Percentiles rank a stretch among this genome's conserved stretches.
Evolutionary conservation across 2,113 vertebrate genomes (phyloP).

Genomic region (Oryzias celebensis): DNA sequence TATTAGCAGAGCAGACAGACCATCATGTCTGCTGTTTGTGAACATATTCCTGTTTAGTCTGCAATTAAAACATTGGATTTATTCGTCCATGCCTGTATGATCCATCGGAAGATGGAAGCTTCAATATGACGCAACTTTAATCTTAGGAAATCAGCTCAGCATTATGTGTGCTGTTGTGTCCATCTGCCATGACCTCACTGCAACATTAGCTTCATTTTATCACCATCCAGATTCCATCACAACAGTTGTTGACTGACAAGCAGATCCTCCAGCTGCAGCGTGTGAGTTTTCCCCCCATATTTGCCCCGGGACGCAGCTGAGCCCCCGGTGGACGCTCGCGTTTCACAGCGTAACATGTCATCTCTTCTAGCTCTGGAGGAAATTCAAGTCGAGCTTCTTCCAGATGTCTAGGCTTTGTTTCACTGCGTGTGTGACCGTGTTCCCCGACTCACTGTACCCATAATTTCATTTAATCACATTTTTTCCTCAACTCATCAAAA

Average conservation of each 20-base stretch:
- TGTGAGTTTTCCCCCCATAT: slow-evolving; percentile 16
- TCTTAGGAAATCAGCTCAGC: too few relatives aligned
- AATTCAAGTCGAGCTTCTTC: slow-evolving; percentile 41
- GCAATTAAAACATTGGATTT: not conserved
- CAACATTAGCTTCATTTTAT: slow-evolving; percentile 62
- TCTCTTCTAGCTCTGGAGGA: slow-evolving; percentile 45
- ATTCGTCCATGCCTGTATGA: slow-evolving; percentile 6
- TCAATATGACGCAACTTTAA: too few relatives aligned
- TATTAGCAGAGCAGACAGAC: slow-evolving; percentile 61
- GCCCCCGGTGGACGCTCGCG: slow-evolving; percentile 30
- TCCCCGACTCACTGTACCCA: slow-evolving; percentile 31
- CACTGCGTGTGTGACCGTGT: slow-evolving; percentile 16
- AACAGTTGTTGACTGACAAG: slow-evolving; percentile 41
- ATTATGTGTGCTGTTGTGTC: not conserved
- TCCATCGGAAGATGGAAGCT: slow-evolving; percentile 4
- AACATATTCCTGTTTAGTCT: not conserved
- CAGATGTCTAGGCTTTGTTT: slow-evolving; percentile 39
- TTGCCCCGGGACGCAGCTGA: slow-evolving; percentile 44
- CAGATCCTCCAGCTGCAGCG: slow-evolving; percentile 29
- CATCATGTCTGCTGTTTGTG: slow-evolving; percentile 50
- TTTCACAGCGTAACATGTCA: slow-evolving; percentile 50
- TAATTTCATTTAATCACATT: slow-evolving; percentile 56
- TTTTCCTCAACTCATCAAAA: slow-evolving; percentile 29
- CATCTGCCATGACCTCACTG: slow-evolving; percentile 66
- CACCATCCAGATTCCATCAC: slow-evolving; percentile 55